These are phyloP conservation scores for Halichondria panicea DNA, from an alignment of 37 sponge, comb jelly and placozoan genomes.

Conservation along the genomic window DNA sequence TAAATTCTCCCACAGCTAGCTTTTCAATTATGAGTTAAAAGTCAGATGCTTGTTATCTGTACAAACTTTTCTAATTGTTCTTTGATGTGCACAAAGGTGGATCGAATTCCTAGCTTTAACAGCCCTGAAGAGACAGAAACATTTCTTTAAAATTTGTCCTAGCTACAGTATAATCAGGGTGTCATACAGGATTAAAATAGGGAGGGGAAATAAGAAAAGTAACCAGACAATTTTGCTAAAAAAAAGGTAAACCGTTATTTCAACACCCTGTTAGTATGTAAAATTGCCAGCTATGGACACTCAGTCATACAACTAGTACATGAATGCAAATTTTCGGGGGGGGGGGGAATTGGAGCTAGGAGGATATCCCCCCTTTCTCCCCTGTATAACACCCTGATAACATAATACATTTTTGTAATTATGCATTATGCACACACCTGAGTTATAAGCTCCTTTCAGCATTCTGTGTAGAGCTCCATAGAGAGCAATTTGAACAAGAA, in stretches of 20 bases:
- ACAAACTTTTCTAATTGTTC: slow-evolving; percentile 74
- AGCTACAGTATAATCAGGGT: too few relatives aligned
- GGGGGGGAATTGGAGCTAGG: neutral
- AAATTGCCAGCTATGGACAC: too few relatives aligned
- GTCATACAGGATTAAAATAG: too few relatives aligned
- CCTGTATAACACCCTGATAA: neutral
- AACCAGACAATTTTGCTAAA: too few relatives aligned
- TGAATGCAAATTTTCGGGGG: too few relatives aligned
- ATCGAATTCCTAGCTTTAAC: slow-evolving; percentile 82
- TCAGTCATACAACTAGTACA: too few relatives aligned
- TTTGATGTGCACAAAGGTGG: slow-evolving; percentile 75
- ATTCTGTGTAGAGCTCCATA: slow-evolving; percentile 82
- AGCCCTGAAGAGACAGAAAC: slow-evolving; percentile 65
- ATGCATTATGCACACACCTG: slow-evolving; percentile 47
- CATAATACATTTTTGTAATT: neutral
- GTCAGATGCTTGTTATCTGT: slow-evolving; percentile 47
- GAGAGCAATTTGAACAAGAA: slow-evolving; percentile 70
- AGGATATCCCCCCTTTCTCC: neutral
- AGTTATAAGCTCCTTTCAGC: slow-evolving; percentile 91
- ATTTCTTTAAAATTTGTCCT: too few relatives aligned
- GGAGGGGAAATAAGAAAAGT: too few relatives aligned
- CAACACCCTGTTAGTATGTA: too few relatives aligned
- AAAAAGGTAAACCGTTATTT: too few relatives aligned
- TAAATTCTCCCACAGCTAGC: too few relatives aligned
- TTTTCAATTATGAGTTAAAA: neutral